Evolutionary conservation across 2,797 vertebrate genomes (phyloP).

Genomic region (Mallotus villosus): DNA sequence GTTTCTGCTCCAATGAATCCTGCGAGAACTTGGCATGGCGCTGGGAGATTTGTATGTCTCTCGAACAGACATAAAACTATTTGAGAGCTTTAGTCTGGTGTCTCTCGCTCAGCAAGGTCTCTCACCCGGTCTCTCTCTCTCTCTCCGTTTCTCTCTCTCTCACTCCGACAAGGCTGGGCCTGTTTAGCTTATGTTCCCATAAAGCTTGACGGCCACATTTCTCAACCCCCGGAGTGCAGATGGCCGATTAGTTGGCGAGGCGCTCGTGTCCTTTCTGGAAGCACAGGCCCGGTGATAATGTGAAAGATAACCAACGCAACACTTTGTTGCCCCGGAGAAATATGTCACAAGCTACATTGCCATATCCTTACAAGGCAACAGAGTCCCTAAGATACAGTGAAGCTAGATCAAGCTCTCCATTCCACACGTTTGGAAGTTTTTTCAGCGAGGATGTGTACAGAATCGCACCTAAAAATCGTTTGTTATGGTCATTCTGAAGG

Average conservation of each 20-base stretch:
- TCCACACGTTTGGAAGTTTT: neutral
- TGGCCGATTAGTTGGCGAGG: constrained; percentile 45
- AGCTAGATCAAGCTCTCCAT: neutral
- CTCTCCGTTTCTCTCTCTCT: constrained; percentile 25
- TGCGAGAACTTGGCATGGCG: constrained; percentile 68
- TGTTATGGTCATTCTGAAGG: too few relatives aligned
- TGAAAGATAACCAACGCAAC: constrained; percentile 43
- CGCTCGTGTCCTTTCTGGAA: constrained; percentile 1
- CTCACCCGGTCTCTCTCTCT: too few relatives aligned
- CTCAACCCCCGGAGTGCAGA: constrained; percentile 46
- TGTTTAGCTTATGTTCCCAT: constrained; percentile 56
- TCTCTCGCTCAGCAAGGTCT: constrained; percentile 48
- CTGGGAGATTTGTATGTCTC: constrained; percentile 64
- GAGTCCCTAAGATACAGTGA: neutral
- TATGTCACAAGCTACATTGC: constrained; percentile 8
- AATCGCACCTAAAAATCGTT: too few relatives aligned
- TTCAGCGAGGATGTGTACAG: too few relatives aligned
- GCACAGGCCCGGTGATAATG: constrained; percentile 29
- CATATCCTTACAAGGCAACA: constrained; percentile 9
- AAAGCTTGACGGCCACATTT: constrained; percentile 51
- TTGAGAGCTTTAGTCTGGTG: constrained; percentile 59
- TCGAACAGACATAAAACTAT: constrained; percentile 69
- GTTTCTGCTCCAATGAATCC: constrained; percentile 65
- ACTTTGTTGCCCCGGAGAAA: constrained; percentile 25
- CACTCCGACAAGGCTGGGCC: constrained; percentile 33